Evolutionary conservation across 1,140 invertebrate genomes (phyloP).

Genomic region (Drosophila paulistorum): DNA sequence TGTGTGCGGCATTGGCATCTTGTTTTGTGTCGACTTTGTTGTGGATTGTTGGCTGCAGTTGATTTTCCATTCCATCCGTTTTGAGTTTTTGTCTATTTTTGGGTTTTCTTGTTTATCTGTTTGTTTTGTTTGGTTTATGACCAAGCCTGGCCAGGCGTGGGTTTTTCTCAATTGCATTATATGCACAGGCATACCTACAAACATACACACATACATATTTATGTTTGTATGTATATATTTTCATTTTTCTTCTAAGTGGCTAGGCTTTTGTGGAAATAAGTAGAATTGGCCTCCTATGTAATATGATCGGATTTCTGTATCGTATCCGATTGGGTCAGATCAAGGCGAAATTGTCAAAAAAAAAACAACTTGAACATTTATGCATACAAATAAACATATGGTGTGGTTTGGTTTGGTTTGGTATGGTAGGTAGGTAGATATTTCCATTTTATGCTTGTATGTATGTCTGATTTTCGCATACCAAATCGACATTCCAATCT

Average conservation of each 20-base stretch:
- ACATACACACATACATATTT: background rate
- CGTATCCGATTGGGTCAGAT: conserved; percentile 47
- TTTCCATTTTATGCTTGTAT: conserved; percentile 50
- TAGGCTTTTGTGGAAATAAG: conserved; percentile 47
- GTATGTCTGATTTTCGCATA: conserved; percentile 55
- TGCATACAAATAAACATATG: too few relatives aligned
- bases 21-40: conserved; percentile 44
- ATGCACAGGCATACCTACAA: background rate
- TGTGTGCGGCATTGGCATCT: conserved; percentile 53
- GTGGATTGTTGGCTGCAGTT: conserved; percentile 51
- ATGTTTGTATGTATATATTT: background rate
- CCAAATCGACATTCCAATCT: conserved; percentile 53
- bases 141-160: conserved; percentile 43
- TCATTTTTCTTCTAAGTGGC: conserved; percentile 13
- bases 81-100: conserved; percentile 66
- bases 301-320: conserved; percentile 50
- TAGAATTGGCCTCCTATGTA: conserved; percentile 41
- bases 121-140: conserved; percentile 68
- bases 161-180: conserved; percentile 81
- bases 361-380: conserved; percentile 13
- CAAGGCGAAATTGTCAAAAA: conserved; percentile 46
- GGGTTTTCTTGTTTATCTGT: conserved; percentile 42
- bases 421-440: too few relatives aligned
- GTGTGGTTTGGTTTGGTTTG: too few relatives aligned
- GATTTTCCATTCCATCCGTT: conserved; percentile 13